Percentiles rank a stretch among this genome's conserved stretches.
phyloP scores from a whole-genome alignment of 1,140 invertebrate species.

The Meloidogyne chitwoodi region DNA sequence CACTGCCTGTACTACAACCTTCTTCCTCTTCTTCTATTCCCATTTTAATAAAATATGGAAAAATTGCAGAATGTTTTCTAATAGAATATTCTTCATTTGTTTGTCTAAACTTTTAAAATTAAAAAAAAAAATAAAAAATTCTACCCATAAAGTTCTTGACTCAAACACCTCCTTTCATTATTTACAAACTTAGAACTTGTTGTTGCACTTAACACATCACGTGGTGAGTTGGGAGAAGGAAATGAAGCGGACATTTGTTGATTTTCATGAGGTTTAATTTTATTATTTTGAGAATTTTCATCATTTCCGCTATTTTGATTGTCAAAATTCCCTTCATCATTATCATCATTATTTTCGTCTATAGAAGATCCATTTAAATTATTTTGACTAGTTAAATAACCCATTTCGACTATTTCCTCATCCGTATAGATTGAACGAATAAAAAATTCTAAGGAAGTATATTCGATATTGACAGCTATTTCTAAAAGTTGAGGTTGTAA shows the following conservation, averaged over 20 bases:
- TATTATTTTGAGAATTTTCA: not conserved
- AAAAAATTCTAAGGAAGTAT: conserved; percentile 51
- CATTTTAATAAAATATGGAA: conserved; percentile 4
- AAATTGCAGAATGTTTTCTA: not conserved
- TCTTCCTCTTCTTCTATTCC: conserved; percentile 7
- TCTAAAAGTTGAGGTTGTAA: conserved; percentile 29
- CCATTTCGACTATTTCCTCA: conserved; percentile 45
- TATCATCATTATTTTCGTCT: not conserved
- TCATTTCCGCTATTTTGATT: not conserved
- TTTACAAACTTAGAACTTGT: not conserved
- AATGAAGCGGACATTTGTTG: conserved; percentile 33
- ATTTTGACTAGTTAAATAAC: not conserved
- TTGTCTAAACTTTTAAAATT: not conserved
- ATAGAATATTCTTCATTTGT: not conserved
- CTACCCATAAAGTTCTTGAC: not conserved
- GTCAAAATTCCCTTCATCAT: not conserved
- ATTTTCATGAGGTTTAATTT: not conserved
- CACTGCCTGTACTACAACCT: not conserved
- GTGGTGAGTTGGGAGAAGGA: conserved; percentile 20
- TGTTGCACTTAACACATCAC: not conserved
- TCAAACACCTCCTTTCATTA: not conserved
- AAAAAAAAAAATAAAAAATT: too few species aligned
- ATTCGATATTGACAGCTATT: conserved; percentile 56
- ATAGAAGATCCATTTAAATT: not conserved
- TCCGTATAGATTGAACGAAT: conserved; percentile 59